phyloP scores from a whole-genome alignment of 2,888 invertebrate species.

The Dione juno region DNA sequence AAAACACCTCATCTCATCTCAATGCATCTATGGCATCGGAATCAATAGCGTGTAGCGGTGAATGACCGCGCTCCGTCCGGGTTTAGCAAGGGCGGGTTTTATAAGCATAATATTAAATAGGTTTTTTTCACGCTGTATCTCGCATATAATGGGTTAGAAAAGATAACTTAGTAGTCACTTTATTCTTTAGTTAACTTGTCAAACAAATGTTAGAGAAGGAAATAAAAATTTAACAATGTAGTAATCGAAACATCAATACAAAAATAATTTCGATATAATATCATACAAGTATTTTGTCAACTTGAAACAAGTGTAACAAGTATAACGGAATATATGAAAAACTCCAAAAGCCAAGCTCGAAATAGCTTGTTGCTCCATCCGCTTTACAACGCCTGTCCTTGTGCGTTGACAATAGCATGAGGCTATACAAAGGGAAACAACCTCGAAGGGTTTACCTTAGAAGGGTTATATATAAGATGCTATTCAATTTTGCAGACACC shows the following conservation, averaged over 20 bases:
- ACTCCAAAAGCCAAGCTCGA: not conserved
- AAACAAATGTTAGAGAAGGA: too few relatives aligned
- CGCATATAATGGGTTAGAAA: too few relatives aligned
- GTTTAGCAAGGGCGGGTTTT: conserved; percentile 34
- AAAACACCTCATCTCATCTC: conserved; percentile 5
- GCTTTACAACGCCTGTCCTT: conserved; percentile 18
- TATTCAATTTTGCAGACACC: not conserved
- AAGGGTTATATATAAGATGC: conserved; percentile 4
- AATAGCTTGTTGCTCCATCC: conserved; percentile 14
- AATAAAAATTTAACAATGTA: too few relatives aligned
- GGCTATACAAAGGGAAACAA: conserved; percentile 16
- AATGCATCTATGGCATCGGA: conserved; percentile 29
- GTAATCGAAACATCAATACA: not conserved
- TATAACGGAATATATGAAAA: conserved; percentile 9
- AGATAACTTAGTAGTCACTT: too few relatives aligned
- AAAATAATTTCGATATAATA: not conserved
- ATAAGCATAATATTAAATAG: not conserved
- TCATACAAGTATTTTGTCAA: not conserved
- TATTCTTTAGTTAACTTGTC: too few relatives aligned
- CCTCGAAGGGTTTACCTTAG: conserved; percentile 28
- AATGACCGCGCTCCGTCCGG: conserved; percentile 39
- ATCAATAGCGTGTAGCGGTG: conserved; percentile 40
- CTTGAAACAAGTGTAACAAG: not conserved
- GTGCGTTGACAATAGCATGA: conserved; percentile 24
- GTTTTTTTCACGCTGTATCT: too few relatives aligned